These are phyloP conservation scores for Azemiops feae DNA, from an alignment of 2,113 vertebrate species.

Conservation along the genomic window DNA sequence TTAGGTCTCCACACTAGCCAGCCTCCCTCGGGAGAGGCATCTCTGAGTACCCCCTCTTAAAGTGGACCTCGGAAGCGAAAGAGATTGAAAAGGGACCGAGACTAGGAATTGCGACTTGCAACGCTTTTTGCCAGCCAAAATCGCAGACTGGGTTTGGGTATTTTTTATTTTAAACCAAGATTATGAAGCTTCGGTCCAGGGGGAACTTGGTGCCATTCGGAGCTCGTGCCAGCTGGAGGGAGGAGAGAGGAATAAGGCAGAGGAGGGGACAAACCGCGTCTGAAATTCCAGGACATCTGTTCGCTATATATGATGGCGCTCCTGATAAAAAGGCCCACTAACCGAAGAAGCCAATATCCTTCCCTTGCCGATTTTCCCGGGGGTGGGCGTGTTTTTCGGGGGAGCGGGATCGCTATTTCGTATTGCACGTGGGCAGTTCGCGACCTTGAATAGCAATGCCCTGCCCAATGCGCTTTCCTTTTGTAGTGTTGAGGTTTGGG, in stretches of 20 bases:
- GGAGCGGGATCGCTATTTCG: neutral
- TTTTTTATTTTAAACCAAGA: conserved; percentile 28
- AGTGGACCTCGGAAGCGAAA: neutral
- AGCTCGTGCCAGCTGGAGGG: conserved; percentile 74
- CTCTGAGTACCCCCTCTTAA: neutral
- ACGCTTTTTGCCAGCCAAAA: conserved; percentile 64
- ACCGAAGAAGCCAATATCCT: conserved; percentile 1
- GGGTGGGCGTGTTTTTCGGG: neutral
- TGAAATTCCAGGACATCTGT: conserved; percentile 92
- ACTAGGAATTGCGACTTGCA: conserved; percentile 8
- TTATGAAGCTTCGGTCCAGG: conserved; percentile 68
- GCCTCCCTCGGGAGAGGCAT: neutral
- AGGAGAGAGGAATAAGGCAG: conserved; percentile 46
- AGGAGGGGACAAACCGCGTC: conserved; percentile 75
- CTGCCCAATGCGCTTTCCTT: too few species aligned
- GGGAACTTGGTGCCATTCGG: conserved; percentile 77
- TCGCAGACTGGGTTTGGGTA: conserved; percentile 55
- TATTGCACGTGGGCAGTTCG: too few species aligned
- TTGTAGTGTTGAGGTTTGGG: neutral
- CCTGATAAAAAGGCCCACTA: conserved; percentile 64
- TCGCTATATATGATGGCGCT: conserved; percentile 69
- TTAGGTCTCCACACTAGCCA: neutral
- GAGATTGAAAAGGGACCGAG: neutral
- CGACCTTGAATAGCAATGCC: too few species aligned
- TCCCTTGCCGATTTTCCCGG: conserved; percentile 28